Percentiles rank a stretch among this genome's conserved stretches.
phyloP scores from a whole-genome alignment of 1,140 invertebrate species.

The Plodia interpunctella region DNA sequence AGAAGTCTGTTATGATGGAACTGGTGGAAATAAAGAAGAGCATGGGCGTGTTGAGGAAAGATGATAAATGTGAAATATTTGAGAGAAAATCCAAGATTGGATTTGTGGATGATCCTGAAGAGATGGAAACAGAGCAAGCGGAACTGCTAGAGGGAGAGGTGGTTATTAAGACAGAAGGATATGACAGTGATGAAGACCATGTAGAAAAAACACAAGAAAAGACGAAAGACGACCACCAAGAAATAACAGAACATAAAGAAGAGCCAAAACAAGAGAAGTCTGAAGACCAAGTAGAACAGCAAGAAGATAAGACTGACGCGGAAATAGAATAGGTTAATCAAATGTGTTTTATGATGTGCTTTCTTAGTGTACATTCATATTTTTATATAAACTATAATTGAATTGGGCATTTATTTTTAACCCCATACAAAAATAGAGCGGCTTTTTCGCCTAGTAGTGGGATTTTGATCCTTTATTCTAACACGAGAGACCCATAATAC shows the following conservation, averaged over 20 bases:
- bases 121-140: neutral
- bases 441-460: too few relatives aligned
- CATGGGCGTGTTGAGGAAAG: neutral
- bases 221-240: neutral
- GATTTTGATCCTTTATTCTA: too few relatives aligned
- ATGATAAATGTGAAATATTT: conserved; percentile 14
- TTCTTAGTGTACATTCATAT: too few relatives aligned
- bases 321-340: neutral
- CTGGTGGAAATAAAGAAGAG: conserved; percentile 19
- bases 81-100: conserved; percentile 19
- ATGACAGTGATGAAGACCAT: neutral
- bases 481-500: too few relatives aligned
- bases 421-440: too few relatives aligned
- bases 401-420: too few relatives aligned
- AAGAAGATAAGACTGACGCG: neutral
- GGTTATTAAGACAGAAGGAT: conserved; percentile 9
- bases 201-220: neutral
- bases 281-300: neutral
- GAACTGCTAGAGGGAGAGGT: conserved; percentile 19
- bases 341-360: neutral
- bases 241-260: neutral
- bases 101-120: conserved; percentile 27
- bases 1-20: conserved; percentile 61
- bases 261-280: conserved; percentile 14
- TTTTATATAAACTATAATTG: too few relatives aligned